Conservation (phyloP, 2,797 vertebrate species). For the Neoniphon sammara region DNA sequence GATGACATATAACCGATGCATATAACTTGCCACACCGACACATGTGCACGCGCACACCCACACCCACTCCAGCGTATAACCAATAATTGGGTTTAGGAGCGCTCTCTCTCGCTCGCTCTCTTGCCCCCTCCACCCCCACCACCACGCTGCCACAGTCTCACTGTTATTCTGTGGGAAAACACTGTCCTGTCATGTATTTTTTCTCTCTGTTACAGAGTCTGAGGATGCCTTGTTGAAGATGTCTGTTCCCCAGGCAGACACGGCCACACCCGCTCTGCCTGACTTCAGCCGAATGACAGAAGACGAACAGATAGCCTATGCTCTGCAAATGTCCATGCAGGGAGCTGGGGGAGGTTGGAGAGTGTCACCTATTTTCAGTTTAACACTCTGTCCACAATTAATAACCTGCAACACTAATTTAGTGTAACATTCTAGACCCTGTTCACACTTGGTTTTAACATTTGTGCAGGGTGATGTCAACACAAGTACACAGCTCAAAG, state of each 20-base stretch:
- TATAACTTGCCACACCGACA: too few relatives aligned
- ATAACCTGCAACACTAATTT: conserved; percentile 26
- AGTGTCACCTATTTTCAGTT: conserved; percentile 3
- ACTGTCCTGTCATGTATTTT: neutral
- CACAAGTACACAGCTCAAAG: too few relatives aligned
- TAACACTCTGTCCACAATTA: neutral
- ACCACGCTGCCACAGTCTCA: too few relatives aligned
- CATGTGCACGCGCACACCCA: too few relatives aligned
- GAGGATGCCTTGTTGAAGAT: conserved; percentile 95
- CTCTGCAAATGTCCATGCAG: conserved; percentile 96
- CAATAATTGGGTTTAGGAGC: too few relatives aligned
- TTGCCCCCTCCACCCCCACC: too few relatives aligned
- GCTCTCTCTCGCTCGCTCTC: too few relatives aligned
- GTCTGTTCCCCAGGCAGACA: conserved; percentile 89
- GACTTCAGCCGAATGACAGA: conserved; percentile 98
- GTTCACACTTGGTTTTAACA: too few relatives aligned
- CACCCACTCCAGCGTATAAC: too few relatives aligned
- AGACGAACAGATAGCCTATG: conserved; percentile 97
- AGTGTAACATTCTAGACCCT: neutral
- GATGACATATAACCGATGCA: too few relatives aligned
- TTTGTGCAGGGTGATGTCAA: too few relatives aligned
- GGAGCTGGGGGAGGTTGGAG: conserved; percentile 80
- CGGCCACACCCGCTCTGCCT: conserved; percentile 85
- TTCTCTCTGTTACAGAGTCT: conserved; percentile 82
- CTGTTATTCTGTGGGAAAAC: too few relatives aligned